A percentile compares a stretch with the other conserved stretches of the same genome.
phyloP scores from a whole-genome alignment of 2,888 invertebrate genomes.

The Phaonia tiefii region DNA sequence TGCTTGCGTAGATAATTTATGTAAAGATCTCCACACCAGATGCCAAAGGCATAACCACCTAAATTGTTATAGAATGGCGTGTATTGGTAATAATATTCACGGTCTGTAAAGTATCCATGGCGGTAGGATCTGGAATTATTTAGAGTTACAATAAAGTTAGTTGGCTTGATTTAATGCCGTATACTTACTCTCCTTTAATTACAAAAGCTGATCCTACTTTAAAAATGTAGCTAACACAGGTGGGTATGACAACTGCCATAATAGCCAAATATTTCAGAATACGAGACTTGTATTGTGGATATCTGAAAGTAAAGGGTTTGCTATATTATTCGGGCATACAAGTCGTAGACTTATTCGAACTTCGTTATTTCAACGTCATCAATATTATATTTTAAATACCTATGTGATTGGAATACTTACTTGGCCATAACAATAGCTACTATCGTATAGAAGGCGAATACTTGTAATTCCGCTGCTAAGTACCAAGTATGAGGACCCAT shows the following conservation, averaged over 20 bases:
- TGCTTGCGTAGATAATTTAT: slow-evolving; percentile 59
- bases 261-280: slow-evolving; percentile 41
- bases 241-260: slow-evolving; percentile 46
- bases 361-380: no score
- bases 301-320: slow-evolving; percentile 51
- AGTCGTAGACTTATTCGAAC: no score
- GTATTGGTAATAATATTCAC: slow-evolving; percentile 74
- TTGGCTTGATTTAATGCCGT: background rate
- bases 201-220: slow-evolving; percentile 74
- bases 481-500: slow-evolving; percentile 80
- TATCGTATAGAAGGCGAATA: slow-evolving; percentile 74
- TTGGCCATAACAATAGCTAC: slow-evolving; percentile 72
- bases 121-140: slow-evolving; percentile 73
- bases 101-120: slow-evolving; percentile 74
- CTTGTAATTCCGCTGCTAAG: slow-evolving; percentile 76
- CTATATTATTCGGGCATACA: no score
- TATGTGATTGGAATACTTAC: no score
- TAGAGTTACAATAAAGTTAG: no score
- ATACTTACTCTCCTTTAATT: slow-evolving; percentile 75
- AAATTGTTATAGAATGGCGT: slow-evolving; percentile 77
- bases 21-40: slow-evolving; percentile 73
- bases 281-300: slow-evolving; percentile 55
- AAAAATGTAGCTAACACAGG: slow-evolving; percentile 71
- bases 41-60: slow-evolving; percentile 76
- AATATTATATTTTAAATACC: no score